Percentiles rank a stretch among this genome's conserved stretches.
phyloP scores from a whole-genome alignment of 2,113 vertebrate genomes.

The Sinocyclocheilus grahami region DNA sequence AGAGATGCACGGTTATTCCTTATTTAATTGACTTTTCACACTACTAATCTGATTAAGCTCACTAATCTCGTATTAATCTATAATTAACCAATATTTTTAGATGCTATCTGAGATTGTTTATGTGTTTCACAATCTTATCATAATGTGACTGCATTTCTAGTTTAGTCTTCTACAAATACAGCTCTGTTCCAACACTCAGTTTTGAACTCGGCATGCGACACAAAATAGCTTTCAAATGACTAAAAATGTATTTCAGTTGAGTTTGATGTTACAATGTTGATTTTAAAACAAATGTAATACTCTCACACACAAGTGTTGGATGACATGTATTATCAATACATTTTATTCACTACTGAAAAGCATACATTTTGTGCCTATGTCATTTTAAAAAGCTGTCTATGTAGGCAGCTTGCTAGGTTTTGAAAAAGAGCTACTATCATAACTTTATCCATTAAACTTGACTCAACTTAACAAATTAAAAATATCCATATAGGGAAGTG shows the following conservation, averaged over 20 bases:
- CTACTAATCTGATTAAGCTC: conserved; percentile 15
- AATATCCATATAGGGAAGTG: neutral
- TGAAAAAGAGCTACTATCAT: neutral
- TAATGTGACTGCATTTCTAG: conserved; percentile 8
- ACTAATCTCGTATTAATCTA: conserved; percentile 12
- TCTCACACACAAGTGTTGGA: neutral
- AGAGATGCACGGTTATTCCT: neutral
- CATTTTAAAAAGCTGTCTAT: neutral
- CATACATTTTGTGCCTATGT: neutral
- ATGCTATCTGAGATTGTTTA: conserved; percentile 14
- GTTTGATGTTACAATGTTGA: neutral
- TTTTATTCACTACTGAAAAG: neutral
- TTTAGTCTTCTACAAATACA: neutral
- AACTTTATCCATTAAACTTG: neutral
- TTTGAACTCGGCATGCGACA: neutral
- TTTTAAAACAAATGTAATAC: neutral
- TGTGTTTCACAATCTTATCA: conserved; percentile 17
- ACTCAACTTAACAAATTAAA: neutral
- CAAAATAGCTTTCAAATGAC: neutral
- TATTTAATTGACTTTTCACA: conserved; percentile 16
- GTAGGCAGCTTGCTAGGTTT: neutral
- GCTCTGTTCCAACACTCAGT: neutral
- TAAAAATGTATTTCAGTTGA: neutral
- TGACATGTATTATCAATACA: neutral
- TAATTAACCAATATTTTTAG: conserved; percentile 36